Evolutionary conservation across 2,113 vertebrate genomes (phyloP), one percentile per base, ranked within the genome.

Genomic region (Melanotaenia duboulayi): DNA sequence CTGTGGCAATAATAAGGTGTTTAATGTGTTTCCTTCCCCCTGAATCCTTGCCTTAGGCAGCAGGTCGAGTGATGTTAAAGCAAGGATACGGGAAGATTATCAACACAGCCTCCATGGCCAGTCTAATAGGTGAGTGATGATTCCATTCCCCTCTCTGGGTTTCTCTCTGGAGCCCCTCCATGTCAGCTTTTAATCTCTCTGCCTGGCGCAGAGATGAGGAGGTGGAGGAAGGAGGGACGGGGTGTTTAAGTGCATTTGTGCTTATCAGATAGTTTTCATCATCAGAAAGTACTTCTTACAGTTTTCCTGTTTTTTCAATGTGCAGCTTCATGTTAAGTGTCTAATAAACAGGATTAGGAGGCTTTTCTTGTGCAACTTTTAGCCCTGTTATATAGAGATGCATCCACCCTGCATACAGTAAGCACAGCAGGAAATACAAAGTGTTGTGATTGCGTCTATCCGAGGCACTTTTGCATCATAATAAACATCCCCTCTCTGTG

Each of bases 61-160:
- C 95, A 85, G 96, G 95, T 93, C 93, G 91, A 90, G 94, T 96
- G 95, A 97, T 96, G 96, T 94, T 97, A 94, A 96, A 95, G 92
- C 95, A 97, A 93, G 96, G 95, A 94, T 96, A 96, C 64, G 92
- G 96, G 89, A 95, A 97, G 95, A 97, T 97, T 94, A 99, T 98
- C 95, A 98, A 96, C 95, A 96, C 92, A 75, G 96, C 96, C 91
- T 97, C 95, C 94, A 95, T 96, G 95, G 96, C 95, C 94, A 95
- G 95, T 96, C 95, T 97, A 94, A 97, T 96, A 95, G 96, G 96
- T 97, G 94, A 97, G 95, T 95, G 94, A 96, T 95, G 95, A 96
- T 91, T 90, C 76, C 83, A 73, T 87, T 84, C 74, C 77, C 69
- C 65, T 11, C 19, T 51, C 19, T 50, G 1, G n/a, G n/a, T n/a